These are phyloP conservation scores for Ceratosolen solmsi DNA, from an alignment of 1,140 invertebrate species.

Conservation along the genomic window DNA sequence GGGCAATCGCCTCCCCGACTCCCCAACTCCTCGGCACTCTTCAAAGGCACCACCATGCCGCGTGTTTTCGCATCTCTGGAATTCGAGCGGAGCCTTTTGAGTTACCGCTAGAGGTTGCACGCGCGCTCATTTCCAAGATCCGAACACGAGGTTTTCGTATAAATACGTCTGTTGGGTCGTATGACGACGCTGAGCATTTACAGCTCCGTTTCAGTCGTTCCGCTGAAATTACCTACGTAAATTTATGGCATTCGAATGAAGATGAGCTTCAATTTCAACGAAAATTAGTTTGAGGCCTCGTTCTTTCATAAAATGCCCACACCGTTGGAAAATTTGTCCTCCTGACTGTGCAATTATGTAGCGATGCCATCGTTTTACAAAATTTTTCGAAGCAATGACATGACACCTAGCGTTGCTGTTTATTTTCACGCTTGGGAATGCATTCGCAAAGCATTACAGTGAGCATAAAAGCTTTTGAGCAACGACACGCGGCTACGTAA, in stretches of 20 bases:
- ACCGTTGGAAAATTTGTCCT: not conserved
- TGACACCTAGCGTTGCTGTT: too few relatives aligned
- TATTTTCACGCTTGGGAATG: too few relatives aligned
- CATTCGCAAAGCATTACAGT: too few relatives aligned
- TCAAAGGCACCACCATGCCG: not conserved
- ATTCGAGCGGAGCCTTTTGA: slow-evolving; percentile 45
- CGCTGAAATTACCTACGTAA: slow-evolving; percentile 48
- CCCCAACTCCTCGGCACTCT: not conserved
- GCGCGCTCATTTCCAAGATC: slow-evolving; percentile 25
- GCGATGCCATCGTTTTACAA: not conserved
- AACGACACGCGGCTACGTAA: too few relatives aligned
- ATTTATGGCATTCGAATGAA: slow-evolving; percentile 6
- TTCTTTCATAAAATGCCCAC: not conserved
- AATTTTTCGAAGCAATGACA: not conserved
- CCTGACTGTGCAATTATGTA: too few relatives aligned
- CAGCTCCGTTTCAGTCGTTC: slow-evolving; percentile 28
- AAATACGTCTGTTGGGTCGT: not conserved
- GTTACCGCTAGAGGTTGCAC: slow-evolving; percentile 43
- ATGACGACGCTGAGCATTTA: slow-evolving; percentile 25
- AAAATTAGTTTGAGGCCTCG: slow-evolving; percentile 4
- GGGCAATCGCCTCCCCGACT: not conserved
- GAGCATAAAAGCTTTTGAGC: too few relatives aligned
- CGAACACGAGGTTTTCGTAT: slow-evolving; percentile 18
- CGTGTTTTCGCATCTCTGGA: slow-evolving; percentile 53
- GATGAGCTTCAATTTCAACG: slow-evolving; percentile 5